Evolutionary conservation across 2,888 invertebrate species (phyloP).

Genomic region (Therioaphis trifolii): DNA sequence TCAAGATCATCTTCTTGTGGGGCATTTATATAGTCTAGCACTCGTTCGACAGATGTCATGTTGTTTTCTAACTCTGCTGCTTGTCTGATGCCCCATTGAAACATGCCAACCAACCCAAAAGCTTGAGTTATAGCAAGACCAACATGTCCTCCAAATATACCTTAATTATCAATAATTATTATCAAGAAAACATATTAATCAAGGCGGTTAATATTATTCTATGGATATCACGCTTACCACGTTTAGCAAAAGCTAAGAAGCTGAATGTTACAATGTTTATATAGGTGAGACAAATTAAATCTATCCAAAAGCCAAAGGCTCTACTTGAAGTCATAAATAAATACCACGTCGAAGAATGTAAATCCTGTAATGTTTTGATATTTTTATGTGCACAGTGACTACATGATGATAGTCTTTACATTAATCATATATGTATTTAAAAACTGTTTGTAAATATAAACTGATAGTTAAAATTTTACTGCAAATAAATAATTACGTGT

Average conservation of each 20-base stretch:
- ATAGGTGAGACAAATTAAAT: constrained; percentile 87
- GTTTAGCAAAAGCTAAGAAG: constrained; percentile 75
- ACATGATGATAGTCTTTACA: too few species aligned
- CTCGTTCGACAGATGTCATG: constrained; percentile 91
- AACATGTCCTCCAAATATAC: constrained; percentile 75
- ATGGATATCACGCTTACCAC: constrained; percentile 57
- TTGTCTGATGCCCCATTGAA: constrained; percentile 92
- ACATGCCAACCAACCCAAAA: constrained; percentile 82
- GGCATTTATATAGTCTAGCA: constrained; percentile 82
- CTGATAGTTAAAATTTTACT: too few species aligned
- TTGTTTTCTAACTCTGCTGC: constrained; percentile 89
- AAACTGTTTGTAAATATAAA: too few species aligned
- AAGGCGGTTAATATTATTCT: not conserved
- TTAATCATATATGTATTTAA: too few species aligned
- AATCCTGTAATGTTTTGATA: constrained; percentile 52
- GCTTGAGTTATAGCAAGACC: constrained; percentile 84
- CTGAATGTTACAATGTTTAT: constrained; percentile 87
- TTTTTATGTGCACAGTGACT: too few species aligned
- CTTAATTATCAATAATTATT: constrained; percentile 35
- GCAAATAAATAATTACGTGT: too few species aligned
- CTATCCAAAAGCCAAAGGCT: constrained; percentile 94
- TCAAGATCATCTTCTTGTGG: constrained; percentile 71
- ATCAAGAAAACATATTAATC: too few species aligned
- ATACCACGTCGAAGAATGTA: constrained; percentile 84
- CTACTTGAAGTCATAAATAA: constrained; percentile 90